phyloP scores from a whole-genome alignment of 2,888 invertebrate genomes.

The Hemistola chrysoprasaria region DNA sequence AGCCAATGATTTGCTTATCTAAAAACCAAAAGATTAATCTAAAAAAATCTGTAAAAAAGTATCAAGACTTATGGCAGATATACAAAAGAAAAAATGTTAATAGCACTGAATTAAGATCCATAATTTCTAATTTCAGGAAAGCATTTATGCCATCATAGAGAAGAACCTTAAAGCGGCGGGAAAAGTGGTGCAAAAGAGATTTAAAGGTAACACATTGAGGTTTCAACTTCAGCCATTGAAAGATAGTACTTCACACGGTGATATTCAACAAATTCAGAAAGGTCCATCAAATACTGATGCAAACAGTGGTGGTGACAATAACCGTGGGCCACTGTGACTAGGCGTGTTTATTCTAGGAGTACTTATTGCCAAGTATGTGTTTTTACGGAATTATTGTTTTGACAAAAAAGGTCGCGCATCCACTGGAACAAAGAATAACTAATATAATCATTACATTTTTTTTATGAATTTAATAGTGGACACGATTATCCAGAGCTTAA shows the following conservation, averaged over 20 bases:
- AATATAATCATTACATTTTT: too few relatives aligned
- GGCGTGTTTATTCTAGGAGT: conserved; percentile 45
- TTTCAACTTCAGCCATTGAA: conserved; percentile 83
- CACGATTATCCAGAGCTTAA: too few relatives aligned
- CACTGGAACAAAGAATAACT: not conserved
- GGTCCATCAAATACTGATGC: conserved; percentile 14
- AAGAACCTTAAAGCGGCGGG: conserved; percentile 70
- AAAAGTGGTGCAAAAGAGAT: conserved; percentile 84
- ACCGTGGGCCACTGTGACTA: conserved; percentile 72
- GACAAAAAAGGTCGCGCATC: conserved; percentile 20
- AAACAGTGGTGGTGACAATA: conserved; percentile 35
- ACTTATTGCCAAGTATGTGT: conserved; percentile 55
- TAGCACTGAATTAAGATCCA: too few relatives aligned
- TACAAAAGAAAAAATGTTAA: too few relatives aligned
- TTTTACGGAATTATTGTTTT: conserved; percentile 49
- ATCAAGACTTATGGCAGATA: too few relatives aligned
- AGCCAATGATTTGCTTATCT: too few relatives aligned
- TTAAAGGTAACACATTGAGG: conserved; percentile 82
- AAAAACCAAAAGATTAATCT: too few relatives aligned
- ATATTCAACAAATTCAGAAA: conserved; percentile 24
- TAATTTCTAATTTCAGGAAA: conserved; percentile 74
- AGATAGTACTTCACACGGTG: conserved; percentile 38
- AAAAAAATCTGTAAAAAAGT: too few relatives aligned
- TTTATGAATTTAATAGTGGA: too few relatives aligned
- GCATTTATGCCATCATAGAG: conserved; percentile 81